Percentiles rank a stretch among this genome's conserved stretches.
Conservation (phyloP, 1,140 invertebrate genomes). For the Formica selysi region DNA sequence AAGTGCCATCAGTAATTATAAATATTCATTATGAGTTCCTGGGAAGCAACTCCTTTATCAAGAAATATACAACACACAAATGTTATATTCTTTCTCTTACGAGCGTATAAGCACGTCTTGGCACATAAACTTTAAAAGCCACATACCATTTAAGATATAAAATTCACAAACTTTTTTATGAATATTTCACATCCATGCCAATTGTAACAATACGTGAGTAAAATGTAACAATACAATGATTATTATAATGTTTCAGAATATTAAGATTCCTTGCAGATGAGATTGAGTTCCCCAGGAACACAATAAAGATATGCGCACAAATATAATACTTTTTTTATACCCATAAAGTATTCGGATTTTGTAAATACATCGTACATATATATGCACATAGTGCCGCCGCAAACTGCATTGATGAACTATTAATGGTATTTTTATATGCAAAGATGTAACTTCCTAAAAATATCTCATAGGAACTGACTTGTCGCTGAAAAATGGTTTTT, state of each 20-base stretch:
- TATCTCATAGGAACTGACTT: conserved; percentile 79
- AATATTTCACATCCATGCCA: conserved; percentile 23
- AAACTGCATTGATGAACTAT: conserved; percentile 42
- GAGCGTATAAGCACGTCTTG: conserved; percentile 65
- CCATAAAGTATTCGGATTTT: conserved; percentile 53
- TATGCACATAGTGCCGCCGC: conserved; percentile 28
- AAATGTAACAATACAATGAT: conserved; percentile 10
- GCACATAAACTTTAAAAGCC: conserved; percentile 70
- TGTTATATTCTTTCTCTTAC: conserved; percentile 28
- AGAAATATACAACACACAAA: conserved; percentile 48
- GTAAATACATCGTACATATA: conserved; percentile 60
- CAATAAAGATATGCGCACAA: conserved; percentile 48
- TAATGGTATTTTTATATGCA: conserved; percentile 62
- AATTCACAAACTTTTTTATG: conserved; percentile 32
- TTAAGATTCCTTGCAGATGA: conserved; percentile 14
- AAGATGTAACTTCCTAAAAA: conserved; percentile 73
- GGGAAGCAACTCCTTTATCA: conserved; percentile 48
- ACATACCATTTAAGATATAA: conserved; percentile 40
- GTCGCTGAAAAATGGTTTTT: conserved; percentile 71
- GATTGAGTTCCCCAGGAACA: conserved; percentile 56
- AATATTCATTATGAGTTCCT: conserved; percentile 52
- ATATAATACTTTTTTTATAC: conserved; percentile 64
- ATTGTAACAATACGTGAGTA: conserved; percentile 34
- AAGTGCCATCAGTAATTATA: conserved; percentile 56
- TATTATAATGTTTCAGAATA: conserved; percentile 8